Conservation (phyloP, 2,113 vertebrate species). For the Clarias magur region DNA sequence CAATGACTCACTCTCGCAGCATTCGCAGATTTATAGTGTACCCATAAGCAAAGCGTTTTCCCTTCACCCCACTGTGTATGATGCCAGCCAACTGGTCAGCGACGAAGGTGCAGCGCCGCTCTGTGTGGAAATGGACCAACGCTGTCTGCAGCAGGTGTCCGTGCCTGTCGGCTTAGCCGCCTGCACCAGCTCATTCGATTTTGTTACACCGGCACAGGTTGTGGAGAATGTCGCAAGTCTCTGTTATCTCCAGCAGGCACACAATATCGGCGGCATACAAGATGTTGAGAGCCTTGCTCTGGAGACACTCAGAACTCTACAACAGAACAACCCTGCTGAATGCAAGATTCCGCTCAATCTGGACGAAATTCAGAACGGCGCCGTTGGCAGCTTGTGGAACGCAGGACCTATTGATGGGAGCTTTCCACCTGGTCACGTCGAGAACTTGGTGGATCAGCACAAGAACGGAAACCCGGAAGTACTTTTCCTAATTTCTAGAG, state of each 20-base stretch:
- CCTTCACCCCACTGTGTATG: conserved; percentile 58
- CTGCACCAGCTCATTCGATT: conserved; percentile 57
- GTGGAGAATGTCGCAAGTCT: conserved; percentile 50
- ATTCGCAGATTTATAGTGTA: conserved; percentile 59
- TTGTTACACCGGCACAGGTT: conserved; percentile 56
- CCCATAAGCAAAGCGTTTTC: conserved; percentile 64
- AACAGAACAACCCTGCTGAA: conserved; percentile 40
- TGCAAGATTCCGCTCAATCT: conserved; percentile 40
- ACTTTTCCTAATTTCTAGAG: conserved; percentile 60
- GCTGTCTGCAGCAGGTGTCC: conserved; percentile 58
- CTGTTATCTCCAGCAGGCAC: conserved; percentile 45
- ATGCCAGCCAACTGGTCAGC: conserved; percentile 53
- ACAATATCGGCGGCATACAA: conserved; percentile 56
- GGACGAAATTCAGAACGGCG: conserved; percentile 38
- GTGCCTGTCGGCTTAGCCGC: conserved; percentile 59
- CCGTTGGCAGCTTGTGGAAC: conserved; percentile 37
- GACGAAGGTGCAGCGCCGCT: conserved; percentile 52
- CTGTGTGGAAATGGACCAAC: conserved; percentile 59
- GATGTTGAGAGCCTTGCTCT: conserved; percentile 27
- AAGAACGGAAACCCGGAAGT: conserved; percentile 52
- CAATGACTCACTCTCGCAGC: conserved; percentile 59
- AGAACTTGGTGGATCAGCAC: conserved; percentile 36
- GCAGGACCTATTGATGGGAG: conserved; percentile 47
- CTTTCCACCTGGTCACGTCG: conserved; percentile 32
- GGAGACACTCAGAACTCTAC: conserved; percentile 42